Evolutionary conservation across 2,888 invertebrate genomes (phyloP), one percentile per base, ranked within the genome.

Genomic region (Troglohyphantes excavatus): DNA sequence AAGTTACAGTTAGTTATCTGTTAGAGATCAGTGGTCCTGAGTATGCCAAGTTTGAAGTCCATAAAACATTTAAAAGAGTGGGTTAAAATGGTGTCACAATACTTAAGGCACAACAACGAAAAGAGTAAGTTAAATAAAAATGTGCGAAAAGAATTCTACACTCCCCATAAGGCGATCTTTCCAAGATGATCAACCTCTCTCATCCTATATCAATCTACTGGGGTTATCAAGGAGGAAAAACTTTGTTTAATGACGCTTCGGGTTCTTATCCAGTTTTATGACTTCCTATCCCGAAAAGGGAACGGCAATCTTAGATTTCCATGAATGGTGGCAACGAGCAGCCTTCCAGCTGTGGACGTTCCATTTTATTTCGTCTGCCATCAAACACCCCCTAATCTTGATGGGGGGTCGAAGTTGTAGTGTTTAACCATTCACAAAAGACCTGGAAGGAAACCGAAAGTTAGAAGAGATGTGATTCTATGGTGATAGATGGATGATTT

Each of bases 231-330:
- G 29, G 26, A n/a, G 11, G 27, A 75, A 26, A 59, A 61, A 75
- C 59, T 75, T 68, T 75, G 59, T 59, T 75, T 59, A 75, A 75
- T 75, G 75, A 61, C 75, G 59, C 59, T 75, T 27, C 59, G 59
- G 19, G 29, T 29, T 61, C 59, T 75, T 75, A 29, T 29, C 29
- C 75, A 11, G n/a, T 23, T 75, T 75, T 75, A 75, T 75, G 75
- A 59, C 75, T 75, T 75, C 75, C 75, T 61, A 19, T 68, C 13
- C 72, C 19, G 46, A 53, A 53, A 53, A 53, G 17, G 53, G n/a
- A n/a, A 53, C 5, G 46, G 72, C 46, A 23, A 46, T 59, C 29
- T 75, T 26, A 29, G 75, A 73, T 73, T 73, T 73, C 39, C 72
- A 46, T 46, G 26, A 75, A 75, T 75, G 75, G 59, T 29, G 29